Percentiles rank a stretch among this genome's conserved stretches.
These are phyloP conservation scores for Luffia ferchaultella DNA, from an alignment of 2,888 invertebrate species.

Conservation along the genomic window DNA sequence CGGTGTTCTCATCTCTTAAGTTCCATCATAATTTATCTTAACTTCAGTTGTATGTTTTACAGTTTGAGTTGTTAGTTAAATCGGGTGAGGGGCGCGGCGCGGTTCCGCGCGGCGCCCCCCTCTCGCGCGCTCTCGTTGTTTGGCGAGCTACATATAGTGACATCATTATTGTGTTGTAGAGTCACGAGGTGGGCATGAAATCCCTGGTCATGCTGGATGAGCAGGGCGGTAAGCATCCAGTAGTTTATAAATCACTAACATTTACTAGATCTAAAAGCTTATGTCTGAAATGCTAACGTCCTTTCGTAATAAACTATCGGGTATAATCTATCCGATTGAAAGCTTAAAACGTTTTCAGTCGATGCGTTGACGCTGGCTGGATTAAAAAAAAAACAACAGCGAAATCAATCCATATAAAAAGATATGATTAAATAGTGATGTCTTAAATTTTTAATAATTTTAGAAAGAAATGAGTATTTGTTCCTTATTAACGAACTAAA, in stretches of 20 bases:
- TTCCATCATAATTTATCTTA: neutral
- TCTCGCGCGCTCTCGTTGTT: slow-evolving; percentile 37
- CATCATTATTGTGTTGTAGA: slow-evolving; percentile 83
- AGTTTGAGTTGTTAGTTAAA: neutral
- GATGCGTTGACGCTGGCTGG: too few species aligned
- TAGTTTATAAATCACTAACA: slow-evolving; percentile 62
- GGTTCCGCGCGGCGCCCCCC: slow-evolving; percentile 32
- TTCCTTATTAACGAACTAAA: too few species aligned
- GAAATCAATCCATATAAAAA: too few species aligned
- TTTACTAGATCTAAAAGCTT: slow-evolving; percentile 51
- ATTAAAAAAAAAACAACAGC: too few species aligned
- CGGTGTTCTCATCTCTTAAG: neutral
- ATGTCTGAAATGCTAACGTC: slow-evolving; percentile 49
- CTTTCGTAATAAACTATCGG: neutral
- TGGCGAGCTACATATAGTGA: slow-evolving; percentile 61
- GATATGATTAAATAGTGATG: too few species aligned
- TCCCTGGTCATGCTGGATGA: slow-evolving; percentile 99
- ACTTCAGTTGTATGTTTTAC: slow-evolving; percentile 2
- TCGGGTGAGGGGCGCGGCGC: slow-evolving; percentile 10
- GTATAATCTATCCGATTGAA: neutral
- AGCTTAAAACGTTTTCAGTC: neutral
- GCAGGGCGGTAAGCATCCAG: slow-evolving; percentile 97
- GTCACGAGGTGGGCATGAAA: slow-evolving; percentile 99
- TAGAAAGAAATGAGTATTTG: too few species aligned
- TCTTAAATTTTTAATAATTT: too few species aligned